Conservation (phyloP, 2,888 invertebrate genomes). For the Scrobipalpa costella region DNA sequence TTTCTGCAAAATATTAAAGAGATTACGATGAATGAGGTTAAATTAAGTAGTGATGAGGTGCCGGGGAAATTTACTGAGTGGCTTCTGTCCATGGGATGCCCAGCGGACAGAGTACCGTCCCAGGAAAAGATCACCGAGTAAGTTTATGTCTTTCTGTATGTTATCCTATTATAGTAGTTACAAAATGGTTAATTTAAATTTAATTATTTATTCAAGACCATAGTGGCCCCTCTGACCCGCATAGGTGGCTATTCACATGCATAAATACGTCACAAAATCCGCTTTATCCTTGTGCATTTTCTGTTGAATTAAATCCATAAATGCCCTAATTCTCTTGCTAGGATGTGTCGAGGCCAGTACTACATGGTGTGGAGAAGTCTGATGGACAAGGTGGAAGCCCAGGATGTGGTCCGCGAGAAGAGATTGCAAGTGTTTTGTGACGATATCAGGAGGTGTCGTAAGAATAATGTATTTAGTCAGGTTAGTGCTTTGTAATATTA, state of each 20-base stretch:
- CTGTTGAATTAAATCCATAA: background rate
- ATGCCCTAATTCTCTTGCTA: constrained; percentile 31
- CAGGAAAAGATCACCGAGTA: constrained; percentile 65
- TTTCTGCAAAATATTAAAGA: background rate
- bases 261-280: no score
- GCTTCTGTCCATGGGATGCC: constrained; percentile 70
- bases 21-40: constrained; percentile 49
- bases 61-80: constrained; percentile 67
- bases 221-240: no score
- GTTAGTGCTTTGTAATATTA: no score
- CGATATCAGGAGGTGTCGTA: constrained; percentile 57
- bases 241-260: no score
- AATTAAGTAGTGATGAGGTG: constrained; percentile 64
- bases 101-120: constrained; percentile 63
- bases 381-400: constrained; percentile 66
- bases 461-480: constrained; percentile 55
- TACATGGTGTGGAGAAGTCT: constrained; percentile 73
- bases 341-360: constrained; percentile 70
- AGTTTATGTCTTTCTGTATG: constrained; percentile 37
- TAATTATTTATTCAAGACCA: no score
- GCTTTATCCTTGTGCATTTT: background rate
- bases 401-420: constrained; percentile 54
- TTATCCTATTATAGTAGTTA: no score
- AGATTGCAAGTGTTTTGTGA: constrained; percentile 65
- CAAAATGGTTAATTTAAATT: no score